Evolutionary conservation across 2,888 invertebrate genomes (phyloP), one percentile per base, ranked within the genome.

Genomic region (Sinotaia quadrata): DNA sequence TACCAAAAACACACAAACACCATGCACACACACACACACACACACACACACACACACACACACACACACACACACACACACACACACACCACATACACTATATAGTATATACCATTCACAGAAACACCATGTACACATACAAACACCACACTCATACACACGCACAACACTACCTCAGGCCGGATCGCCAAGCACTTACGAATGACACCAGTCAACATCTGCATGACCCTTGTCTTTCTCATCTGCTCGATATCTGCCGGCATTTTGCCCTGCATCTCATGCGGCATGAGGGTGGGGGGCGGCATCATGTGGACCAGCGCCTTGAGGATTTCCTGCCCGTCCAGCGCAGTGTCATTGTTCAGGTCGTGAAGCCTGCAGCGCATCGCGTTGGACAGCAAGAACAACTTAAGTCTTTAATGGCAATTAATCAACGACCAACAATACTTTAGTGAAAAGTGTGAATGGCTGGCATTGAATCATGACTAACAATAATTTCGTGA

Each of bases 311-410:
- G 95, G 63, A 92, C 91, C 72, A 95, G 91, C 0, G 95, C 95
- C 89, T 94, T 91, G 63, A 96, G 89, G 82, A 97, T 92, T 89
- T 97, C 97, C 71, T 96, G 89, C 0, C 97, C 97, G 87, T 97
- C 97, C 71, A 97, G 89, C 82, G 93, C 94, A 1, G 93, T 93
- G 86, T 97, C 96, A 84, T 93, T 94, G 85, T 97, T 96, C 75
- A 93, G 93, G 86, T 97, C 97, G 81, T 97, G 97, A 33, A 88
- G 79, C 71, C 88, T 88, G 75, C 5, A 72, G 68, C 44, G 3
- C 18, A 41, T 2, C 41, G 34, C 21, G 62, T 7, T 34, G 33
- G 34, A n/a, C n/a, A n/a, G n/a, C n/a, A n/a, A n/a, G n/a, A n/a
- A n/a, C n/a, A n/a, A n/a, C n/a, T n/a, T n/a, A n/a, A n/a, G n/a